Conservation (phyloP, 2,888 invertebrate species). For the Amblyjoppa fuscipennis region DNA sequence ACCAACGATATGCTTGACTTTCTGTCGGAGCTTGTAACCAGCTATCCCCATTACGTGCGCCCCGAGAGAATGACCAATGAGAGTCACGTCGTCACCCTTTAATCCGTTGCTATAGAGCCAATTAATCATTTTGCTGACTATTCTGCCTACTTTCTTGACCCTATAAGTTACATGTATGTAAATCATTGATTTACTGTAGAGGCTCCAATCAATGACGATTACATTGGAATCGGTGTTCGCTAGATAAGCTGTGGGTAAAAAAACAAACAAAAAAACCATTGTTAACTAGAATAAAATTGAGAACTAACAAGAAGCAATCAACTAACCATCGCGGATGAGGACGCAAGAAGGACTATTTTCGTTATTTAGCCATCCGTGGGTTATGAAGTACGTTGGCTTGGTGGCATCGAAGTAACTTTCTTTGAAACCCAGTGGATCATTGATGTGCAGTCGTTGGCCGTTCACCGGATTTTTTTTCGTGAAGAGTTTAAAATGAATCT, state of each 20-base stretch:
- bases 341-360: not conserved
- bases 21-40: slow-evolving; percentile 64
- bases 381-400: not conserved
- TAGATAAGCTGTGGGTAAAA: not conserved
- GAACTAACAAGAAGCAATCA: not conserved
- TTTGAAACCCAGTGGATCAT: not conserved
- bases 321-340: not conserved
- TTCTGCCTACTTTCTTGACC: not conserved
- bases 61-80: slow-evolving; percentile 80
- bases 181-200: not conserved
- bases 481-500: not conserved
- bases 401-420: not conserved
- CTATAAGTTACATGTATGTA: not conserved
- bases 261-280: not conserved
- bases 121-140: not conserved
- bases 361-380: not conserved
- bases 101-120: not conserved
- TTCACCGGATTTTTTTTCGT: not conserved
- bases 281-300: not conserved
- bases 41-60: slow-evolving; percentile 79
- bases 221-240: not conserved
- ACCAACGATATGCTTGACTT: slow-evolving; percentile 75
- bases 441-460: not conserved
- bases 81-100: not conserved
- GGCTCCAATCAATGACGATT: not conserved